These are phyloP conservation scores for Trypoxylus dichotomus DNA, from an alignment of 1,140 invertebrate species.

Conservation along the genomic window DNA sequence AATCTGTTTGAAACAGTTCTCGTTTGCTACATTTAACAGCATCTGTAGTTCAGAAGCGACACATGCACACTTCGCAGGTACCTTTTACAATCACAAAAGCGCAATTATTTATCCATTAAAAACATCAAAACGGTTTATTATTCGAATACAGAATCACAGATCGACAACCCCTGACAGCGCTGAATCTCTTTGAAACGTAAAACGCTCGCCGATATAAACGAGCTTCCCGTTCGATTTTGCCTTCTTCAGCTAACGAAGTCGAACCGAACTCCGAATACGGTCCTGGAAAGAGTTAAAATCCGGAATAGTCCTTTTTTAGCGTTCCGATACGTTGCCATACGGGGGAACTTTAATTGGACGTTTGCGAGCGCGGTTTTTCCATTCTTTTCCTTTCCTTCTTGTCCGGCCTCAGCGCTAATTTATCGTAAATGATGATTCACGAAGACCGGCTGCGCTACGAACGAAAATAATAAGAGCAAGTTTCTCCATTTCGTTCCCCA, in stretches of 20 bases:
- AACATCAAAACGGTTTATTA: too few species aligned
- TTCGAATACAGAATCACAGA: not conserved
- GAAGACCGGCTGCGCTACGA: too few species aligned
- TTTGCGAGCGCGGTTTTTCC: not conserved
- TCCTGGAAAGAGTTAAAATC: not conserved
- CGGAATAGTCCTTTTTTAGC: not conserved
- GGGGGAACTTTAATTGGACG: not conserved
- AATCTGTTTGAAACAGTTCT: too few species aligned
- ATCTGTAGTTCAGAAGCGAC: too few species aligned
- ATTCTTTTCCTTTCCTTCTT: not conserved
- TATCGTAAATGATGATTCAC: constrained; percentile 6
- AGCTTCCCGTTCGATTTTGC: too few species aligned
- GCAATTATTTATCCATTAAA: too few species aligned
- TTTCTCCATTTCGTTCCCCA: too few species aligned
- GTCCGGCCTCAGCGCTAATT: not conserved
- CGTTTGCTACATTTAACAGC: too few species aligned
- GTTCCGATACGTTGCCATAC: not conserved
- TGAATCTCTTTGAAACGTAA: not conserved
- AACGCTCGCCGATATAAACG: not conserved
- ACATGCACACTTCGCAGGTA: too few species aligned
- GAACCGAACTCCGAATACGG: not conserved
- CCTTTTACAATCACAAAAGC: too few species aligned
- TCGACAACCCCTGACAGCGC: not conserved
- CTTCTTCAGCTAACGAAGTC: too few species aligned
- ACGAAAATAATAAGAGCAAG: too few species aligned